phyloP scores from a whole-genome alignment of 2,113 vertebrate species.

The Barnardius zonarius region DNA sequence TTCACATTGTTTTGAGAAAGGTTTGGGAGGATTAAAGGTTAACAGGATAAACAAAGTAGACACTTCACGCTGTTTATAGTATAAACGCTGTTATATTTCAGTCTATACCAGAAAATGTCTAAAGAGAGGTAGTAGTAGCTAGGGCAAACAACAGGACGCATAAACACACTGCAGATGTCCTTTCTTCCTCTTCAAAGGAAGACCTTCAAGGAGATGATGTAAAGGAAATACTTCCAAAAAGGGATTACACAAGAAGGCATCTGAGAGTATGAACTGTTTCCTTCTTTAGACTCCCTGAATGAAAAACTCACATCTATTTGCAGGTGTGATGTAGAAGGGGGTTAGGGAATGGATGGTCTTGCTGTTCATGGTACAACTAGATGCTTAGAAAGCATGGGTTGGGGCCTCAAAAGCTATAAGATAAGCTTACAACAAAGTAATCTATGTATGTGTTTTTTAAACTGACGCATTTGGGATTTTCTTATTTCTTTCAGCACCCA shows the following conservation, averaged over 20 bases:
- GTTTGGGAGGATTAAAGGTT: conserved; percentile 2
- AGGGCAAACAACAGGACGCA: not conserved
- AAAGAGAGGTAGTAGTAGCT: not conserved
- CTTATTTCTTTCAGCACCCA: not conserved
- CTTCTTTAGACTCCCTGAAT: not conserved
- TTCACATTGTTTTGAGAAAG: not conserved
- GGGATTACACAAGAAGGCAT: not conserved
- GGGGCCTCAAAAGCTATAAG: not conserved
- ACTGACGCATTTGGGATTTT: not conserved
- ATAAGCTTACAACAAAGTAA: not conserved
- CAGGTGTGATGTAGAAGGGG: not conserved
- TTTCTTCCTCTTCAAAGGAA: not conserved
- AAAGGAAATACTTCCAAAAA: not conserved
- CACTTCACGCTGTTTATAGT: not conserved
- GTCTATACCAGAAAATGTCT: not conserved
- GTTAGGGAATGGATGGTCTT: not conserved
- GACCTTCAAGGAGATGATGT: not conserved
- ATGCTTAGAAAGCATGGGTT: accelerated
- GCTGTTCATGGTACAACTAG: not conserved
- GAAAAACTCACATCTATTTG: not conserved
- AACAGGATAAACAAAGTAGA: not conserved
- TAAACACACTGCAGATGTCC: not conserved
- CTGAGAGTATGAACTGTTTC: not conserved
- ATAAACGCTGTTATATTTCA: not conserved
- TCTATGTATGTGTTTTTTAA: not conserved